Evolutionary conservation across 2,888 invertebrate genomes (phyloP).

Genomic region (Aphrophora alni): DNA sequence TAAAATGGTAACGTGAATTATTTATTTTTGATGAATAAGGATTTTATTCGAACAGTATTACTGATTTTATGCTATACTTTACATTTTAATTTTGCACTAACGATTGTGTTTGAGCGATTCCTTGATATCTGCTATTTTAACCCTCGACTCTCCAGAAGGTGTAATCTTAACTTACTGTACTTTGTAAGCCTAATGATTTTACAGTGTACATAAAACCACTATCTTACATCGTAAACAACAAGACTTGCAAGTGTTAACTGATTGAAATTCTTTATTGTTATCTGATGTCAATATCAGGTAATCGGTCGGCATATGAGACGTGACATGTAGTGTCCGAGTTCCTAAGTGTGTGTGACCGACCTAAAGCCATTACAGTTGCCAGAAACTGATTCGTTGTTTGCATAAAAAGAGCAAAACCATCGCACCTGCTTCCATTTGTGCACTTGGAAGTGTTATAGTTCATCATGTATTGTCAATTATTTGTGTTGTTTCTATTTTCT

Average conservation of each 20-base stretch:
- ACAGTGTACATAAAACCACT: too few species aligned
- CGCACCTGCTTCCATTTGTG: neutral
- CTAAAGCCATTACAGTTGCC: neutral
- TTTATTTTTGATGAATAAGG: too few species aligned
- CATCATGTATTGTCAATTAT: neutral
- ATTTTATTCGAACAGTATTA: too few species aligned
- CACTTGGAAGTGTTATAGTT: neutral
- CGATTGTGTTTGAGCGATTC: too few species aligned
- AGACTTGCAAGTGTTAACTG: neutral
- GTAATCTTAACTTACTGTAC: too few species aligned
- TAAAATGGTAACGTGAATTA: too few species aligned
- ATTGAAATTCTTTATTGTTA: neutral
- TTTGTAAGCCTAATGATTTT: too few species aligned
- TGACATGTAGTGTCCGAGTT: neutral
- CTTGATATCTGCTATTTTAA: too few species aligned
- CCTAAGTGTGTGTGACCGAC: constrained; percentile 9
- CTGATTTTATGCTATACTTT: too few species aligned
- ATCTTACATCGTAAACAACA: neutral
- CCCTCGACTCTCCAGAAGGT: too few species aligned
- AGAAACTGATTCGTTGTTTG: neutral
- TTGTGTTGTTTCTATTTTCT: neutral
- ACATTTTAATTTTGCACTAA: too few species aligned
- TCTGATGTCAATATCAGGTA: neutral
- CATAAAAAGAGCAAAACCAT: neutral
- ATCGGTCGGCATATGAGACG: neutral